Evolutionary conservation across 2,113 vertebrate genomes (phyloP), one percentile per base, ranked within the genome.

Genomic region (Anarrhichthys ocellatus): DNA sequence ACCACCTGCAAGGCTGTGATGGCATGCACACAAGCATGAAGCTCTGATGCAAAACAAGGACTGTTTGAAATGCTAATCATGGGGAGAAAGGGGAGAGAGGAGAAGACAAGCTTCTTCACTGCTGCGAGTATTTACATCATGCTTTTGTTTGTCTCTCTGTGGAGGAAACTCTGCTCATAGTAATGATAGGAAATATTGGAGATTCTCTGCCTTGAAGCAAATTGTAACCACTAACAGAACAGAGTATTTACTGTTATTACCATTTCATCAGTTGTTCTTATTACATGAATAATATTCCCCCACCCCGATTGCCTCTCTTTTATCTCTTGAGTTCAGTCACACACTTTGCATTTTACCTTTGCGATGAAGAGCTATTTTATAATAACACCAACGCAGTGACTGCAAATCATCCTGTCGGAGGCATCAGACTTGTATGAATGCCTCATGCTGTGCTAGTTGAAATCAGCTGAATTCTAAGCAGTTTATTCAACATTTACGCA

Each of bases 11-110:
- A 91, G 75, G 91, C 89, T 92, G 88, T 58, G 86, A 87, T 83
- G 90, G 86, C 87, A 75, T 68, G 89, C 86, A 84, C 92, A 90
- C 91, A 91, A 82, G 85, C 90, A 90, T 86, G 81, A 80, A 87
- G 77, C 76, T 76, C 81, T 85, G 87, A 92, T 89, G 90, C 93
- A 89, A 93, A 94, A 93, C 93, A 92, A 94, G 86, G 79, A 77
- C 83, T 89, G 92, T 95, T 94, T 95, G 93, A 95, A 94, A 95
- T 95, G 93, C 92, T 93, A 95, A 94, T 94, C 80, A 77, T 72
- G 81, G 46, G 78, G 77, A 82, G 86, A 88, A 81, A 83, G 73
- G 75, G 63, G 20, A 84, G 80, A 85, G 71, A 72, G 67, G 78
- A 86, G 87, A 64, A 86, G 72, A 88, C 82, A 72, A 83, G 89